Base-by-base conservation (phyloP, 2,888 invertebrate species). In the Nemotelus nigrinus region DNA sequence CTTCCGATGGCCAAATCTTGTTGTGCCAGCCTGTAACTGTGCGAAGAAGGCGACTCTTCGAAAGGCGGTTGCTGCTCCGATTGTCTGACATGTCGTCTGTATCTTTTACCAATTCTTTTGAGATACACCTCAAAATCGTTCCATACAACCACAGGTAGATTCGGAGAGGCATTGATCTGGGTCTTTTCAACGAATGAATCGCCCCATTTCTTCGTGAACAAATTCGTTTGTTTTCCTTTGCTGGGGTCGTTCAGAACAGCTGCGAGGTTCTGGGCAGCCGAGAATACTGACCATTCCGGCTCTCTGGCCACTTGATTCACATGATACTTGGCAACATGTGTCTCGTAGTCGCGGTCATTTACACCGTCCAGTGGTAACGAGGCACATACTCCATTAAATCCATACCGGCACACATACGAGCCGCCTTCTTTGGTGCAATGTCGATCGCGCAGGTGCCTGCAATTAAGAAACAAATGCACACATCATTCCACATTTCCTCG, bases 141-240 rank as follows among this genome's bases (percentile, higher is more conserved):
- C 85, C 92, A 90, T 25, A 91, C 92, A 78, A 98, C 93, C 83
- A 95, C 93, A 58, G 96, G 96, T 82, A 98, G 88, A 85, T 94
- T 92, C 0, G 93, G 92, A 82, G 95, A 94, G 81, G 93, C 91
- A 57, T 92, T 90, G 82, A 97, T 91, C 65, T 92, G 91, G 45
- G 90, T 89, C 83, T 94, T 93, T 80, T 97, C 97, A 41, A 96
- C 91, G 87, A 99, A 99, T 78, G 92, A 90, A 83, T 98, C 98
- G 64, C 99, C 99, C 99, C 99, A 99, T 80, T 97, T 97, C 86
- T 96, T 96, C 0, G 97, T 97, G 84, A 99, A 97, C 84, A 99
- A 96, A 86, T 97, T 92, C 80, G 91, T 91, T 86, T 95, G 94
- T 87, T 97, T 98, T 81, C 97, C 94, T 84, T 93, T 92, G 80